Conservation (phyloP, 2,113 vertebrate species). For the Carlito syrichta region DNA sequence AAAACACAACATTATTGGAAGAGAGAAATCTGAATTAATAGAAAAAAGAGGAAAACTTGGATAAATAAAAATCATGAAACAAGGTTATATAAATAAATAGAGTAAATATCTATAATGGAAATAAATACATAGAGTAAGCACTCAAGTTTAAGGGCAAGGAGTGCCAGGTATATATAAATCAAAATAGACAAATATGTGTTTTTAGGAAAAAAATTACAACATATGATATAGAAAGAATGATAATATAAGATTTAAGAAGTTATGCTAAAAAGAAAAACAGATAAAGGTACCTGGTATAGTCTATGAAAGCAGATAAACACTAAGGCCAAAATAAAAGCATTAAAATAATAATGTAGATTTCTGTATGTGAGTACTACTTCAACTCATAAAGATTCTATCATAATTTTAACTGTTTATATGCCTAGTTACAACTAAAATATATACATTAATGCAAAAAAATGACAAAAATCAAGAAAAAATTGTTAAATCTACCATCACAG, state of each 20-base stretch:
- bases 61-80: background rate
- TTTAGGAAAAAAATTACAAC: background rate
- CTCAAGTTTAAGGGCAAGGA: background rate
- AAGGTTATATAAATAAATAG: background rate
- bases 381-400: background rate
- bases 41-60: background rate
- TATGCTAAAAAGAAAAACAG: background rate
- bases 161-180: background rate
- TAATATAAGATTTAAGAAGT: background rate
- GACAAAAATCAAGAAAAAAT: background rate
- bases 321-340: background rate
- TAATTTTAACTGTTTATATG: background rate
- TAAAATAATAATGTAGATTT: background rate
- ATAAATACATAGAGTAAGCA: background rate
- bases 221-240: background rate
- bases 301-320: background rate
- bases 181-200: background rate
- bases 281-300: background rate
- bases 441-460: background rate
- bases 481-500: background rate
- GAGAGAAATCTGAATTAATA: background rate
- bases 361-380: background rate
- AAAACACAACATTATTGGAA: background rate
- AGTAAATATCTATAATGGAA: background rate
- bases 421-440: background rate